Base-by-base conservation (phyloP, 2,113 vertebrate genomes). In the Erinaceus europaeus region DNA sequence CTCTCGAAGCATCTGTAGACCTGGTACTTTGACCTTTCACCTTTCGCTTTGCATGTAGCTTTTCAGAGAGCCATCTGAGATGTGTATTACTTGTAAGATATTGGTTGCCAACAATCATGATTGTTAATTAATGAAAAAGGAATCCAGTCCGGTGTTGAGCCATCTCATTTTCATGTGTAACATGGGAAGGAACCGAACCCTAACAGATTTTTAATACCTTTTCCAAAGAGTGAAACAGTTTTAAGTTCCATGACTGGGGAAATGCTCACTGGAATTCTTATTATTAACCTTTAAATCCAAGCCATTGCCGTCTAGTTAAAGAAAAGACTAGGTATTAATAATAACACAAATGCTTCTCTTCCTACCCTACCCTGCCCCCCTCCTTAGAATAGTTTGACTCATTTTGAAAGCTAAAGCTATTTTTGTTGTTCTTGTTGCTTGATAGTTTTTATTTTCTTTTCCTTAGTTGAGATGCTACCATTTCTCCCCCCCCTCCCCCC, bases 21-120 rank as follows among this genome's bases (percentile, higher is more conserved):
- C 98, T 99, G 99, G 99, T 99, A 99, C 99, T 99, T 99, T 99
- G 98, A 99, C 98, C 99, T 99, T 99, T 99, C 99, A 99, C 99
- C 99, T 99, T 99, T 99, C 99, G 98, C 99, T 99, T 99, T 99
- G 99, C 99, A 99, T 99, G 99, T 99, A 99, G 98, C 98, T 98
- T 98, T 98, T 98, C 98, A 98, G 97, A 98, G 98, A 98, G 98
- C 98, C 98, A 98, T 99, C 98, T 98, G 98, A 98, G 98, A 97
- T 98, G 98, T 96, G 95, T 97, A 97, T 96, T 95, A 96, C 95
- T 97, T 97, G 97, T 97, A 97, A 94, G 90, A 97, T 97, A 97
- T 96, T 95, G 96, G 96, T 96, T 80, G 61, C 96, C 94, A 96
- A 96, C 95, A 93, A 94, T 95, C 91, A 96, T 97, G 96, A 96